Base-by-base conservation (phyloP, 1,140 invertebrate species). In the Limonius californicus region DNA sequence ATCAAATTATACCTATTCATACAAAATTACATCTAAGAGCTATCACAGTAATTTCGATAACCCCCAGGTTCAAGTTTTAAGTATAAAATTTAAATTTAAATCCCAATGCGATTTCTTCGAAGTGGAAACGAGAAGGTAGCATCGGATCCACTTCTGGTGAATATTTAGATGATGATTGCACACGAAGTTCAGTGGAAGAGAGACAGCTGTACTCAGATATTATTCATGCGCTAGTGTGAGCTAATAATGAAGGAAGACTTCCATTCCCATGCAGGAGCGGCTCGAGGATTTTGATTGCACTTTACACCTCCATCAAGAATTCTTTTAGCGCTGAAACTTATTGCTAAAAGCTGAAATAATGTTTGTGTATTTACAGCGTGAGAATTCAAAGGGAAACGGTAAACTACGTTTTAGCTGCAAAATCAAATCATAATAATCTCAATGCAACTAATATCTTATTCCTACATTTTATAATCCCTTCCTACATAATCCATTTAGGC, bases 91-190 rank as follows among this genome's bases (percentile, higher is more conserved):
- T 61, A 30, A 42, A 55, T 61, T 16, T 56, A 19, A 39, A 56
- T 61, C 35, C 59, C 43, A 42, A 30, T 45, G 53, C 30, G 61
- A 50, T 57, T 57, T 50, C 14, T 50, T 50, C 15, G 7, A 50
- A 50, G 16, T 50, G 45, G 20, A 50, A 50, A 50, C 45, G 45
- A 57, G 50, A 62, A 62, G 47, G 54, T 57, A 58, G 43, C 54
- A 57, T 62, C 15, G 30, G 54, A 57, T 62, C 20, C 47, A 57
- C 19, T 62, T 53, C 55, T 42, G 54, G 60, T 62, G 60, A 62
- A 62, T 62, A 62, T 62, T 62, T 62, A 62, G 53, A 62, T 62
- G 56, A 57, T 58, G 55, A 62, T 57, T 57, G 61, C 56, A 57
- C 54, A 12, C 35, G 35, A 39, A 39, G 35, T 39, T 39, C 35